phyloP scores from a whole-genome alignment of 2,113 vertebrate species.

The Petrocephalus zakoni region DNA sequence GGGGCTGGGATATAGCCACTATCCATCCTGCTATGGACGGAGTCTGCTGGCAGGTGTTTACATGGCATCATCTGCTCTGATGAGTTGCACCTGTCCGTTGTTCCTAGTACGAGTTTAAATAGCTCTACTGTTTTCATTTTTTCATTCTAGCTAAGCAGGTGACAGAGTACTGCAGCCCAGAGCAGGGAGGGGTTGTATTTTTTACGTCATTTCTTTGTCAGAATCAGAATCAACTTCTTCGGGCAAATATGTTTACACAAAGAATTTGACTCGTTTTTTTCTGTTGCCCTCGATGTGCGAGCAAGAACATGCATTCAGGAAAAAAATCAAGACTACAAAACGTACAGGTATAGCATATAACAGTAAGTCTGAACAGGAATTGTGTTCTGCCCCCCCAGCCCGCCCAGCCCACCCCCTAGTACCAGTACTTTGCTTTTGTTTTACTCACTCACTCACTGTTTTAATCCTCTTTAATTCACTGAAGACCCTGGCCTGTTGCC shows the following conservation, averaged over 20 bases:
- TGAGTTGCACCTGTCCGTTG: neutral
- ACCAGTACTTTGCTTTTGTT: neutral
- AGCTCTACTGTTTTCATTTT: neutral
- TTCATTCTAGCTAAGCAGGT: neutral
- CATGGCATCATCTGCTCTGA: neutral
- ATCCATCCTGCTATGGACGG: neutral
- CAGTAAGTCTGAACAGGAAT: neutral
- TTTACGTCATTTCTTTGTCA: neutral
- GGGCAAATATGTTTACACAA: no score
- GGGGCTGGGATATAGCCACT: neutral
- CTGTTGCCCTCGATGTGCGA: no score
- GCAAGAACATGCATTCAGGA: no score
- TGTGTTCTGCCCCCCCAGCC: neutral
- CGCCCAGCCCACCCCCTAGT: neutral
- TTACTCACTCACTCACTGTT: neutral
- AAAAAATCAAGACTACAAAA: no score
- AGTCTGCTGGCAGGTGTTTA: constrained; percentile 2
- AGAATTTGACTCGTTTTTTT: no score
- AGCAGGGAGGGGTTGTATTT: neutral
- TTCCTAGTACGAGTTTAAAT: constrained; percentile 1
- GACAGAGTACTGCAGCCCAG: neutral
- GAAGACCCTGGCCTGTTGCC: neutral
- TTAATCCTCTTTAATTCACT: neutral
- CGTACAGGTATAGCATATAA: no score
- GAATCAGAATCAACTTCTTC: no score